Evolutionary conservation across 2,888 invertebrate genomes (phyloP).

Genomic region (Papilio gigon): DNA sequence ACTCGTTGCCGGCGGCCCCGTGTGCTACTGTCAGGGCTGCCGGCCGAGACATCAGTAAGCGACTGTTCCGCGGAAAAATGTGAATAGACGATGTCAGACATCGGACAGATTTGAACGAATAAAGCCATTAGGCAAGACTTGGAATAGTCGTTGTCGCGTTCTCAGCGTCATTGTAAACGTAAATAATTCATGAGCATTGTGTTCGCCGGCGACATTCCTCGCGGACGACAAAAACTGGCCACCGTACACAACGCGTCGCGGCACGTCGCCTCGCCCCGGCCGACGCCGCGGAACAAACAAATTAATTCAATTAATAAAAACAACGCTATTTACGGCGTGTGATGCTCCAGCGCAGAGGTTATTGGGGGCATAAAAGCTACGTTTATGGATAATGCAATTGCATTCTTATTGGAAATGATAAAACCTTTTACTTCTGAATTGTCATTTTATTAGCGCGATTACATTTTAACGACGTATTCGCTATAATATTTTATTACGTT

Average conservation of each 20-base stretch:
- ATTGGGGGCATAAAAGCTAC: slow-evolving; percentile 31
- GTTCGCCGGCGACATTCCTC: slow-evolving; percentile 21
- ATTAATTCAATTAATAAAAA: slow-evolving; percentile 40
- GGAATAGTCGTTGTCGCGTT: slow-evolving; percentile 16
- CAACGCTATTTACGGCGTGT: slow-evolving; percentile 16
- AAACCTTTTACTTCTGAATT: slow-evolving; percentile 35
- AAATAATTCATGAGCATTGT: slow-evolving; percentile 39
- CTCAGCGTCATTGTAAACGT: slow-evolving; percentile 27
- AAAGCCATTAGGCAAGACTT: slow-evolving; percentile 21
- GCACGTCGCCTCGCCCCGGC: too few relatives aligned
- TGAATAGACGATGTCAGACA: slow-evolving; percentile 16
- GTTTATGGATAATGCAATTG: slow-evolving; percentile 28
- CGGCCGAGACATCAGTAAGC: slow-evolving; percentile 5
- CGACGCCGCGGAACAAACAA: slow-evolving; percentile 21
- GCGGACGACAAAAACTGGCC: neutral
- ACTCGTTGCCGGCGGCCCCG: neutral
- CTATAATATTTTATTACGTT: slow-evolving; percentile 23
- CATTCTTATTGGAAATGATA: slow-evolving; percentile 24
- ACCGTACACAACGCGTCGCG: slow-evolving; percentile 3
- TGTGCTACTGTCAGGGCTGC: slow-evolving; percentile 20
- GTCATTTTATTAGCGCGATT: slow-evolving; percentile 11
- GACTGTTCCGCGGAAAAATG: neutral
- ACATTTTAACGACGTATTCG: slow-evolving; percentile 26
- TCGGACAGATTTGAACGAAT: slow-evolving; percentile 14
- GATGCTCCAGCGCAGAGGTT: slow-evolving; percentile 17